Conservation (phyloP, 1,140 invertebrate genomes). For the Acromyrmex charruanus region DNA sequence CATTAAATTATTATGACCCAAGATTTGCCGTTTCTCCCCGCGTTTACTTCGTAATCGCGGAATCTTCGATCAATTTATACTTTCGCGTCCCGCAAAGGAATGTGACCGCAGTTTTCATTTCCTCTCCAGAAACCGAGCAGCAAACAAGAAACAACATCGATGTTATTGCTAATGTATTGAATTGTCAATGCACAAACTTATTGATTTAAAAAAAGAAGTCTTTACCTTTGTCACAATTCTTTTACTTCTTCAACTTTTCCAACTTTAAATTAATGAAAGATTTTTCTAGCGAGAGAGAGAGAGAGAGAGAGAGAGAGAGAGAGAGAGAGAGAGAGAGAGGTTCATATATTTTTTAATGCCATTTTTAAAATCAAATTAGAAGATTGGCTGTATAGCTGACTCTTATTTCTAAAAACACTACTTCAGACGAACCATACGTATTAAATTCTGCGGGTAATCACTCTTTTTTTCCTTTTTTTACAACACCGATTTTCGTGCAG, state of each 20-base stretch:
- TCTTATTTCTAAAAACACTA: too few species aligned
- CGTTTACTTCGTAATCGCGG: constrained; percentile 1
- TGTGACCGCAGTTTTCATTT: not conserved
- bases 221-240: not conserved
- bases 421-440: not conserved
- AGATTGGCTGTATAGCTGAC: too few species aligned
- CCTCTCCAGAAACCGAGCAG: not conserved
- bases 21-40: not conserved
- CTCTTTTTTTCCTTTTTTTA: not conserved
- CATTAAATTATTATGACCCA: constrained; percentile 27
- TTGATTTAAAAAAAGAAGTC: constrained; percentile 5
- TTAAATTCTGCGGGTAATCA: constrained; percentile 43
- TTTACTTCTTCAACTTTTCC: not conserved
- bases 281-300: not conserved
- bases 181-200: not conserved
- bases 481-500: constrained; percentile 16
- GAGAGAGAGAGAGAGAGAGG: not conserved
- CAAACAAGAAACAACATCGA: not conserved
- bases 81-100: not conserved
- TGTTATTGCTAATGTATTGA: not conserved
- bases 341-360: too few species aligned
- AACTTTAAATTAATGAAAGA: not conserved
- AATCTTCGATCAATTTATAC: constrained; percentile 11
- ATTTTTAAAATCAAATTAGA: too few species aligned
- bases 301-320: too few species aligned